Conservation (phyloP, 2,888 invertebrate genomes). For the Adelognathus sp. region DNA sequence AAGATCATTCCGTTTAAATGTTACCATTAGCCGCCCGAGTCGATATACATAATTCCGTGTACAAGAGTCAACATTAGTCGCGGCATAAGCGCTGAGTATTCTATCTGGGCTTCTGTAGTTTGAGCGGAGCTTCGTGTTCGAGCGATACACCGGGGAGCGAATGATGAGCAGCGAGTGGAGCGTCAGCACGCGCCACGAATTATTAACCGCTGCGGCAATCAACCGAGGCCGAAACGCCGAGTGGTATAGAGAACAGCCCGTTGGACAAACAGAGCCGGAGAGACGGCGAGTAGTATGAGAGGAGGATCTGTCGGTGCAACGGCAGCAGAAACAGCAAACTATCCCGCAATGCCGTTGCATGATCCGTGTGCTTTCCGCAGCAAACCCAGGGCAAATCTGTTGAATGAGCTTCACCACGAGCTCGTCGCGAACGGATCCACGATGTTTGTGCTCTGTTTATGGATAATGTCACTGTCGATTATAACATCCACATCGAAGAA, state of each 20-base stretch:
- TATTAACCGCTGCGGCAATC: slow-evolving; percentile 70
- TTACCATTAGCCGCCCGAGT: slow-evolving; percentile 33
- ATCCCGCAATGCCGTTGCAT: slow-evolving; percentile 20
- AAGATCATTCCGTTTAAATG: slow-evolving; percentile 6
- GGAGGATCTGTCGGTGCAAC: neutral
- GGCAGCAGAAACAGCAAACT: slow-evolving; percentile 5
- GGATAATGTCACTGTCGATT: neutral
- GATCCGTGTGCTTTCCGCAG: slow-evolving; percentile 24
- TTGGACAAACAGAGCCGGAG: slow-evolving; percentile 1
- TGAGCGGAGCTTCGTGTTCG: slow-evolving; percentile 14
- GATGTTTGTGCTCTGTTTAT: neutral
- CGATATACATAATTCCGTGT: slow-evolving; percentile 41
- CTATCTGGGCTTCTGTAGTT: slow-evolving; percentile 3
- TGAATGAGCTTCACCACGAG: slow-evolving; percentile 8
- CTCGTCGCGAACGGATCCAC: neutral
- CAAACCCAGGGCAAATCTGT: slow-evolving; percentile 1
- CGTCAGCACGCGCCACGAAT: slow-evolving; percentile 69
- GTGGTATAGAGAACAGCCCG: slow-evolving; percentile 32
- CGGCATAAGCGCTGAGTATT: slow-evolving; percentile 14
- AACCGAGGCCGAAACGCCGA: slow-evolving; percentile 57
- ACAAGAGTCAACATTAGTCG: slow-evolving; percentile 34
- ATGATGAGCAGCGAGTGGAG: slow-evolving; percentile 59
- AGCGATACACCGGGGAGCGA: slow-evolving; percentile 41
- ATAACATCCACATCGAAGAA: slow-evolving; percentile 3
- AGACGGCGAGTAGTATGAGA: slow-evolving; percentile 18